Percentiles rank a stretch among this genome's conserved stretches.
phyloP scores from a whole-genome alignment of 2,888 invertebrate species.

The Omphaloscelis lunosa region DNA sequence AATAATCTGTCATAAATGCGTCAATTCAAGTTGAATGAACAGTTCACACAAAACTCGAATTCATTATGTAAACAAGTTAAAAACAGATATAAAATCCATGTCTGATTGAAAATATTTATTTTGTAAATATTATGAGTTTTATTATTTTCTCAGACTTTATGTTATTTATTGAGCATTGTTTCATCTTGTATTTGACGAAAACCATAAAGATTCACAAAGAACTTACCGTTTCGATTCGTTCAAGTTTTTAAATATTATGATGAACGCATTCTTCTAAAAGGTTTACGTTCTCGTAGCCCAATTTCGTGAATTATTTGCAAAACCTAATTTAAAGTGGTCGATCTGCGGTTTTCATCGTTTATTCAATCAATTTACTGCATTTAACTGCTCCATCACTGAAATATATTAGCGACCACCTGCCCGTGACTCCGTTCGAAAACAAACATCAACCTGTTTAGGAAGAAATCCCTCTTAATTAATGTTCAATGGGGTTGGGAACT shows the following conservation, averaged over 20 bases:
- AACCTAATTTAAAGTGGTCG: slow-evolving; percentile 1
- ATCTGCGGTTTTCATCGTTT: not conserved
- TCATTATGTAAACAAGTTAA: slow-evolving; percentile 10
- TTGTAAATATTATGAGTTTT: slow-evolving; percentile 15
- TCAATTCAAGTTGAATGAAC: slow-evolving; percentile 35
- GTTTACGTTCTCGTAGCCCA: not conserved
- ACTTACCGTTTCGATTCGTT: not conserved
- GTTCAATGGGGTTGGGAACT: too few relatives aligned
- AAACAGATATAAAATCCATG: slow-evolving; percentile 5
- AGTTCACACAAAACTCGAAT: slow-evolving; percentile 28
- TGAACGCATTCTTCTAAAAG: not conserved
- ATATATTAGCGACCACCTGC: not conserved
- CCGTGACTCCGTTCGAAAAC: not conserved
- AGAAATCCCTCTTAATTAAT: too few relatives aligned
- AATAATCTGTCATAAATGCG: not conserved
- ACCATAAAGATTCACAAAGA: too few relatives aligned
- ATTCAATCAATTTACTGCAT: not conserved
- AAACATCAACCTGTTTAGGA: not conserved
- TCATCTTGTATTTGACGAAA: not conserved
- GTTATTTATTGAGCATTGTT: slow-evolving; percentile 14
- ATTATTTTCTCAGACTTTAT: not conserved
- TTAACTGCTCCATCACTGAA: not conserved
- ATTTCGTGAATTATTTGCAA: not conserved
- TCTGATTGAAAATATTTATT: slow-evolving; percentile 8
- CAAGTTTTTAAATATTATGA: not conserved